A percentile compares a stretch with the other conserved stretches of the same genome.
Conservation (phyloP, 2,113 vertebrate genomes). For the Monopterus albus region DNA sequence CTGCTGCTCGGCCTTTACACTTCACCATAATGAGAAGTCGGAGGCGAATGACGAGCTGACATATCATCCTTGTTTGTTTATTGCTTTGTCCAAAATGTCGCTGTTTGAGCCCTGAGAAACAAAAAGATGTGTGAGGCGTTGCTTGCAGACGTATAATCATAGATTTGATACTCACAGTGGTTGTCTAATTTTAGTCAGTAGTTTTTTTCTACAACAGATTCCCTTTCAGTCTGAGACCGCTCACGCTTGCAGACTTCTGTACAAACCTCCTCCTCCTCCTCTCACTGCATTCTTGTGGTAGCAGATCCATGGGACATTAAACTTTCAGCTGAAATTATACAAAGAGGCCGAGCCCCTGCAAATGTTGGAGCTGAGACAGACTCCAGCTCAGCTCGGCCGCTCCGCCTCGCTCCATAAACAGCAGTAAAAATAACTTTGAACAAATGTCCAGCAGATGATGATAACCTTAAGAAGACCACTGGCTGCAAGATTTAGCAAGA, state of each 20-base stretch:
- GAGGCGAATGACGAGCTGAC: constrained; percentile 6
- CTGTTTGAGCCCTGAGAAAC: constrained; percentile 32
- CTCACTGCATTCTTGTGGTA: constrained; percentile 62
- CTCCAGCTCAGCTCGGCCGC: constrained; percentile 1
- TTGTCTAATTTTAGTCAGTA: constrained; percentile 51
- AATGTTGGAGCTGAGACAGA: constrained; percentile 14
- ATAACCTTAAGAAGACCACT: background rate
- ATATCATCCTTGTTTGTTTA: constrained; percentile 24
- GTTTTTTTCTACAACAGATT: constrained; percentile 26
- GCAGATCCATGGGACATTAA: constrained; percentile 24
- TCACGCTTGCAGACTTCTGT: constrained; percentile 31
- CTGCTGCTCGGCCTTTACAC: constrained; percentile 5
- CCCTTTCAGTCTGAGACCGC: constrained; percentile 21
- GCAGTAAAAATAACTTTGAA: constrained; percentile 53
- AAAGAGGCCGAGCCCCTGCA: constrained; percentile 9
- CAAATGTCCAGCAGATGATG: constrained; percentile 52
- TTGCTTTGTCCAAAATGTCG: constrained; percentile 12
- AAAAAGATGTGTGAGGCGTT: constrained; percentile 33
- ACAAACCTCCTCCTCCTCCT: constrained; percentile 19
- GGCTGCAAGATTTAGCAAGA: constrained; percentile 13
- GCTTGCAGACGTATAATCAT: constrained; percentile 58
- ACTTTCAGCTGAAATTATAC: constrained; percentile 44
- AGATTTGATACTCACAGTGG: constrained; percentile 41
- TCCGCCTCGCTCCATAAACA: constrained; percentile 38
- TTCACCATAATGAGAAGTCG: constrained; percentile 14